These are phyloP conservation scores for Phrynosoma platyrhinos DNA, from an alignment of 2,113 vertebrate genomes.

Conservation along the genomic window DNA sequence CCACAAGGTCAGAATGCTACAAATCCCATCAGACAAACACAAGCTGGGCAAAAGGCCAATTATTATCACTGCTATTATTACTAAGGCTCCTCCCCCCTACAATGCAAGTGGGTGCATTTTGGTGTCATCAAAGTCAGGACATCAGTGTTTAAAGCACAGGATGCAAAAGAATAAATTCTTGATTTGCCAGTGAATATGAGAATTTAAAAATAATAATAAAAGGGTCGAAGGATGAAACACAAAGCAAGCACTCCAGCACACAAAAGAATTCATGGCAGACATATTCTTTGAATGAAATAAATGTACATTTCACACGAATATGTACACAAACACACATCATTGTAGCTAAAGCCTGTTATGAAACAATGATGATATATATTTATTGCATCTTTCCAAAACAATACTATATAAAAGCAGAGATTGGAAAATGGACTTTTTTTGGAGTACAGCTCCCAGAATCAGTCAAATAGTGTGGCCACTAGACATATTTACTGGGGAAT, in stretches of 20 bases:
- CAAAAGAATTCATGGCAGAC: fast-evolving
- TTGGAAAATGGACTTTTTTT: background rate
- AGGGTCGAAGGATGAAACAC: background rate
- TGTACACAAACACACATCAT: background rate
- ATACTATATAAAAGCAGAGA: background rate
- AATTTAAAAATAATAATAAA: background rate
- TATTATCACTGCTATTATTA: slow-evolving; percentile 26
- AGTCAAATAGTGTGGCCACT: background rate
- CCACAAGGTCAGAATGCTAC: slow-evolving; percentile 88
- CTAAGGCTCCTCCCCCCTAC: slow-evolving; percentile 13
- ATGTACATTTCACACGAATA: background rate
- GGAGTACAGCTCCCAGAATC: background rate
- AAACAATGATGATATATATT: background rate
- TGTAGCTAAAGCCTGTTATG: background rate
- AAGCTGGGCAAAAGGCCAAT: slow-evolving; percentile 78
- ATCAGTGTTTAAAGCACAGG: fast-evolving
- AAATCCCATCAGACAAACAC: slow-evolving; percentile 73
- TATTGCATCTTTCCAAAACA: fast-evolving
- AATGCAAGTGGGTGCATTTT: background rate
- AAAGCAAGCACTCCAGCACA: fast-evolving
- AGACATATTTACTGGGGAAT: too few relatives aligned
- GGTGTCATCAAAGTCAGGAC: background rate
- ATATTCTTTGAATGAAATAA: fast-evolving
- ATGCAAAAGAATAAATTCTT: background rate
- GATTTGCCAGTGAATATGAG: background rate